Percentiles rank a stretch among this genome's conserved stretches.
phyloP scores from a whole-genome alignment of 2,797 vertebrate genomes.

The Anableps anableps region DNA sequence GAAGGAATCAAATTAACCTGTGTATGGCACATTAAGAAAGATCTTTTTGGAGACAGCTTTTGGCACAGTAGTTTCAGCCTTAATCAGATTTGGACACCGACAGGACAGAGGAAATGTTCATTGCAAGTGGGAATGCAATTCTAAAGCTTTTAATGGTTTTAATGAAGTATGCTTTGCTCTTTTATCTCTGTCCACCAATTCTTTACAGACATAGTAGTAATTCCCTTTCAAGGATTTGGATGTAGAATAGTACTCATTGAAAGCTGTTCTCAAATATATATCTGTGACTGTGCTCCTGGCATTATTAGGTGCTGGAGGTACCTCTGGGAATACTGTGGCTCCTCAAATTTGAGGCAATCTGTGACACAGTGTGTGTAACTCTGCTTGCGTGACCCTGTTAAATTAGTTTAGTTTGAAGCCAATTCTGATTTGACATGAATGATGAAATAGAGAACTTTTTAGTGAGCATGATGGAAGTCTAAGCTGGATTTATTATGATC shows the following conservation, averaged over 20 bases:
- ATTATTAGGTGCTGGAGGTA: constrained; percentile 70
- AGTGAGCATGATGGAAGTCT: constrained; percentile 39
- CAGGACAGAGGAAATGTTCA: constrained; percentile 51
- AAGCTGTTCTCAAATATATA: constrained; percentile 59
- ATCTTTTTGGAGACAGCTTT: constrained; percentile 33
- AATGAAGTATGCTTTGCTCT: constrained; percentile 59
- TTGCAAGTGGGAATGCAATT: constrained; percentile 36
- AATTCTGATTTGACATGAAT: constrained; percentile 37
- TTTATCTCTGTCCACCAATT: constrained; percentile 46
- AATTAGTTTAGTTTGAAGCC: constrained; percentile 36
- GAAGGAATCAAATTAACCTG: constrained; percentile 45
- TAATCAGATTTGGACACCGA: constrained; percentile 44
- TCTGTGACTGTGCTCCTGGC: constrained; percentile 50
- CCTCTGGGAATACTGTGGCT: constrained; percentile 60
- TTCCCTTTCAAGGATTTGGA: constrained; percentile 58
- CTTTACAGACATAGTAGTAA: constrained; percentile 49
- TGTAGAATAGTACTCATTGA: constrained; percentile 31
- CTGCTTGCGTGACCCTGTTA: constrained; percentile 21
- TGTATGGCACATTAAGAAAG: constrained; percentile 29
- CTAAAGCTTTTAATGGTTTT: constrained; percentile 56
- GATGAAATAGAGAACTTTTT: constrained; percentile 56
- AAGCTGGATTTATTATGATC: constrained; percentile 19
- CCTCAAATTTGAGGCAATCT: constrained; percentile 52
- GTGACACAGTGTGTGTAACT: constrained; percentile 26
- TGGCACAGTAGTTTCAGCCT: constrained; percentile 47